Percentiles rank a stretch among this genome's conserved stretches.
Conservation (phyloP, 2,113 vertebrate species). For the Mormyrus iriodes region DNA sequence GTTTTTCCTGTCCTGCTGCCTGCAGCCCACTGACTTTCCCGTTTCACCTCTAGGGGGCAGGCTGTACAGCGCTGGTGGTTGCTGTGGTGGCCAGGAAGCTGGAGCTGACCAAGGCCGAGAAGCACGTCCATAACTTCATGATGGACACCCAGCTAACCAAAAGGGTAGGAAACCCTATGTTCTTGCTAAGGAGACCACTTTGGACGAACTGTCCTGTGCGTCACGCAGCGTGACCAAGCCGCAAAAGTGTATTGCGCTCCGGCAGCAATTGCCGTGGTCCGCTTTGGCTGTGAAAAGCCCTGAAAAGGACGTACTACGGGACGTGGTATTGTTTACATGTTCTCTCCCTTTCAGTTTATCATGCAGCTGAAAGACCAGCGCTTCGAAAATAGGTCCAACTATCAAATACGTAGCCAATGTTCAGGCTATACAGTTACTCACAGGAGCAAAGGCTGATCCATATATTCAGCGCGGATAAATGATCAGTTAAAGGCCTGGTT, state of each 20-base stretch:
- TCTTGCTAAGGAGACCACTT: background rate
- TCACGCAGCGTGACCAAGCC: background rate
- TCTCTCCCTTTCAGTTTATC: conserved; percentile 60
- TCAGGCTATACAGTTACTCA: conserved; percentile 43
- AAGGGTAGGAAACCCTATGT: conserved; percentile 64
- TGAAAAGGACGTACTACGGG: background rate
- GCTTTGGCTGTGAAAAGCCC: background rate
- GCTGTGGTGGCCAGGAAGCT: conserved; percentile 97
- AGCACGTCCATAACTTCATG: conserved; percentile 99
- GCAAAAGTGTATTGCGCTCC: background rate
- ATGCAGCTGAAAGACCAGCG: conserved; percentile 61
- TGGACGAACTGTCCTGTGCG: background rate
- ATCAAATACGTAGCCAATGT: conserved; percentile 70
- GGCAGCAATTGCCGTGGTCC: background rate
- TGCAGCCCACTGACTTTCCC: conserved; percentile 42
- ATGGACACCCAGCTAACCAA: conserved; percentile 99
- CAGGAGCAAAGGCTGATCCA: conserved; percentile 45
- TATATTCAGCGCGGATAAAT: conserved; percentile 47
- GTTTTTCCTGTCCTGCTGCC: conserved; percentile 27
- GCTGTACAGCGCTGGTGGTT: conserved; percentile 93
- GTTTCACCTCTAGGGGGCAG: conserved; percentile 72
- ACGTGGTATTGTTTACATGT: background rate
- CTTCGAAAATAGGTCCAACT: conserved; percentile 64
- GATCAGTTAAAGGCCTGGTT: conserved; percentile 31
- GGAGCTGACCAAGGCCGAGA: conserved; percentile 97